phyloP scores from a whole-genome alignment of 2,113 vertebrate species.

The Eptatretus burgeri region DNA sequence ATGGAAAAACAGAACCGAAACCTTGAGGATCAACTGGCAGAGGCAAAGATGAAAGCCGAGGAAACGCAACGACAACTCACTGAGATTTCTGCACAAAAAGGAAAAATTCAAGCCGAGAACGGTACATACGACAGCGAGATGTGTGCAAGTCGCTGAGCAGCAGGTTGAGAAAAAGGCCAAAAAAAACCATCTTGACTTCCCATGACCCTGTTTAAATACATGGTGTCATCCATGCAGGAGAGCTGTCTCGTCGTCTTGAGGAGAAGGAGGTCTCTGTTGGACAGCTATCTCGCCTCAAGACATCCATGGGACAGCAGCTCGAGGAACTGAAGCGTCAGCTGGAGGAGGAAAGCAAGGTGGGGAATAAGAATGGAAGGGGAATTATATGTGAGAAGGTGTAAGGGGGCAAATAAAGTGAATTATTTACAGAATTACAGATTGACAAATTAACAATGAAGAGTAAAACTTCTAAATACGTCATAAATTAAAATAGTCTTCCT shows the following conservation, averaged over 20 bases:
- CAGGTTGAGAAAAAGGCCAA: no score
- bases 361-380: no score
- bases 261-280: slow-evolving; percentile 48
- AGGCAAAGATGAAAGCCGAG: not conserved
- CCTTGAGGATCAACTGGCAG: not conserved
- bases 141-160: no score
- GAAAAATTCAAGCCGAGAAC: not conserved
- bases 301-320: slow-evolving; percentile 44
- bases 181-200: no score
- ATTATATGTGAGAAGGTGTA: no score
- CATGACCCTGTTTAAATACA: no score
- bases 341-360: slow-evolving; percentile 47
- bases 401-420: no score
- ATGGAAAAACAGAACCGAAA: not conserved
- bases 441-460: not conserved
- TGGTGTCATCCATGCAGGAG: slow-evolving; percentile 25
- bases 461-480: not conserved
- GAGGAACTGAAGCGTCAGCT: slow-evolving; percentile 55
- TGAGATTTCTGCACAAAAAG: not conserved
- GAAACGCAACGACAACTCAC: not conserved
- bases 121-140: not conserved
- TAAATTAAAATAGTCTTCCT: not conserved
- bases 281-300: slow-evolving; percentile 44
- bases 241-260: slow-evolving; percentile 40
- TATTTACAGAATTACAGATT: no score